Base-by-base conservation (phyloP, 2,888 invertebrate genomes). In the Lasioglossum vierecki region DNA sequence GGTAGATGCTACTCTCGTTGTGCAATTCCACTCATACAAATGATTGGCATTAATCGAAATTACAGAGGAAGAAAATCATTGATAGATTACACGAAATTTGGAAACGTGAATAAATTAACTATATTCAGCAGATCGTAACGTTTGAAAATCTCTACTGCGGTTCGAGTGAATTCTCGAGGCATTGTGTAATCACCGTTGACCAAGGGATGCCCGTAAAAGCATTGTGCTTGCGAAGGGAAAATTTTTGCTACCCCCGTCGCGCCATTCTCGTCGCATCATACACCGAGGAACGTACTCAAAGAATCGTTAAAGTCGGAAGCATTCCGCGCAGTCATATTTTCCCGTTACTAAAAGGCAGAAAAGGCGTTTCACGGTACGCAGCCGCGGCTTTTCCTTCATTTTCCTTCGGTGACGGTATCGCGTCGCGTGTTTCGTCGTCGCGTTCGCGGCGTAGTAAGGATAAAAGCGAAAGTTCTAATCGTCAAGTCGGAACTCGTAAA, bases 391-490 rank as follows among this genome's bases (percentile, higher is more conserved):
- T 39, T 68, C 39, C 68, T 22, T 35, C 68, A 39, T 68, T n/a
- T 57, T 57, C n/a, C n/a, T 57, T n/a, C 57, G 53, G 57, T 1
- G 57, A n/a, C 1, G 1, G 57, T n/a, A n/a, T 57, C 57, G 57
- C 57, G 39, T 22, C 41, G 68, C 22, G 9, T 39, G 22, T 22
- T 30, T 30, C 66, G 60, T 63, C 30, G 30, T 41, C 39, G 68
- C 22, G 68, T 39, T 9, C 39, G n/a, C 41, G 18, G 41, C 26
- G n/a, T 13, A 30, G 4, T 46, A 60, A 15, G n/a, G 13, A 41
- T 72, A 74, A 71, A 77, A 74, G n/a, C 68, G 49, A 71, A 77
- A 81, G 30, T 84, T 60, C 60, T 60, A 77, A 77, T 78, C 77
- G 57, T 13, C 49, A 18, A 73, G 26, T 57, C 57, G 41, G 41